A percentile compares a stretch with the other conserved stretches of the same genome.
phyloP scores from a whole-genome alignment of 2,888 invertebrate species.

The Liodrosophila aerea region DNA sequence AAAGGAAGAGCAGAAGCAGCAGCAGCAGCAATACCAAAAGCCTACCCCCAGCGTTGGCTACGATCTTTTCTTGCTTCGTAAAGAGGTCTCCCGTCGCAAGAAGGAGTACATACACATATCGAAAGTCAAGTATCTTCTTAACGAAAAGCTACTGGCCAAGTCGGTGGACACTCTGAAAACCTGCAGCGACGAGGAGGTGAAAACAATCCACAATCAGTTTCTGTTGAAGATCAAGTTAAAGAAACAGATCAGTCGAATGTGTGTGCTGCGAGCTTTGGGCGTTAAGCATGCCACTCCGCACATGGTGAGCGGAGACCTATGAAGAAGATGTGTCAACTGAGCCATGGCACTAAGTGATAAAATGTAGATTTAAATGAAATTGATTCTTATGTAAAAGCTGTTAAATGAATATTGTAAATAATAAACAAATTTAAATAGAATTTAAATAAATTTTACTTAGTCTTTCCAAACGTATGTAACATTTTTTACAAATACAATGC shows the following conservation, averaged over 20 bases:
- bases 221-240: slow-evolving; percentile 64
- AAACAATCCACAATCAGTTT: slow-evolving; percentile 64
- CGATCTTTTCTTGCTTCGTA: slow-evolving; percentile 64
- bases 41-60: slow-evolving; percentile 56
- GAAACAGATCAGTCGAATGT: slow-evolving; percentile 58
- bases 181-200: slow-evolving; percentile 63
- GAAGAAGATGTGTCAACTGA: slow-evolving; percentile 13
- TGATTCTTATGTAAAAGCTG: no score
- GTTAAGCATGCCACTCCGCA: slow-evolving; percentile 67
- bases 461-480: no score
- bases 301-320: slow-evolving; percentile 64
- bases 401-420: no score
- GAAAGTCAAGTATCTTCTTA: slow-evolving; percentile 68
- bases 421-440: no score
- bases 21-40: slow-evolving; percentile 11
- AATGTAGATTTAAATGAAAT: no score
- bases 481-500: no score
- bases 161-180: slow-evolving; percentile 60
- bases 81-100: slow-evolving; percentile 62
- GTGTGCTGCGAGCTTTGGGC: slow-evolving; percentile 55
- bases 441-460: no score
- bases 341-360: not conserved
- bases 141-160: slow-evolving; percentile 60
- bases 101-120: slow-evolving; percentile 60
- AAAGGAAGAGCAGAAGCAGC: slow-evolving; percentile 1